Evolutionary conservation across 2,888 invertebrate species (phyloP).

Genomic region (Drosophila phalerata): DNA sequence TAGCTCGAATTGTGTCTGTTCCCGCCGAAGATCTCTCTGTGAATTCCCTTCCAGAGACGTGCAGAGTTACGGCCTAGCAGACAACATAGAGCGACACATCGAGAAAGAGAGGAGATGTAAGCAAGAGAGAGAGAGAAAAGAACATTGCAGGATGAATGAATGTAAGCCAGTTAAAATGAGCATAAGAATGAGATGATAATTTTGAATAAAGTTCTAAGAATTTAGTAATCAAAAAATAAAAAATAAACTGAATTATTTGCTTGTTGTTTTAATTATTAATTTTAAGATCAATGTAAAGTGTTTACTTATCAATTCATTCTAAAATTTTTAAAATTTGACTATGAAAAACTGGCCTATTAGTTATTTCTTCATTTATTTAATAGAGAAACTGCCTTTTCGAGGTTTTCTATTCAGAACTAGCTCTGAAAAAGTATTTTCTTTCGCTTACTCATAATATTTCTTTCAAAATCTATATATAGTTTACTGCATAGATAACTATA

Average conservation of each 20-base stretch:
- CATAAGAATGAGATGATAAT: constrained; percentile 73
- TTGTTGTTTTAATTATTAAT: constrained; percentile 2
- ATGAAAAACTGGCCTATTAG: too few species aligned
- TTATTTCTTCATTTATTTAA: background rate
- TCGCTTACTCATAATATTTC: background rate
- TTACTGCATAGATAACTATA: too few species aligned
- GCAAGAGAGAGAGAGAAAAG: constrained; percentile 2
- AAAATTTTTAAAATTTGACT: too few species aligned
- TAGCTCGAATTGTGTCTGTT: constrained; percentile 33
- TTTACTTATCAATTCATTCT: too few species aligned
- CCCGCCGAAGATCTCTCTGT: background rate
- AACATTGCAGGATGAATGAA: constrained; percentile 35
- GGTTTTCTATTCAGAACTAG: background rate
- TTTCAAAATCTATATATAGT: background rate
- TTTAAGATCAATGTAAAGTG: background rate
- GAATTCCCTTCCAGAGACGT: background rate
- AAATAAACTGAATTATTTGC: constrained; percentile 43
- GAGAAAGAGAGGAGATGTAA: background rate
- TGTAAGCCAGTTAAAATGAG: constrained; percentile 56
- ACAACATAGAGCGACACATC: background rate
- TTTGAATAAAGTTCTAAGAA: constrained; percentile 83
- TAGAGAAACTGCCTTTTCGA: background rate
- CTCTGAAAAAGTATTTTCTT: background rate
- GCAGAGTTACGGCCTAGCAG: background rate
- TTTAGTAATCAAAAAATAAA: constrained; percentile 81